Evolutionary conservation across 2,888 invertebrate genomes (phyloP), one percentile per base, ranked within the genome.

Genomic region (Ectemnius cavifrons): DNA sequence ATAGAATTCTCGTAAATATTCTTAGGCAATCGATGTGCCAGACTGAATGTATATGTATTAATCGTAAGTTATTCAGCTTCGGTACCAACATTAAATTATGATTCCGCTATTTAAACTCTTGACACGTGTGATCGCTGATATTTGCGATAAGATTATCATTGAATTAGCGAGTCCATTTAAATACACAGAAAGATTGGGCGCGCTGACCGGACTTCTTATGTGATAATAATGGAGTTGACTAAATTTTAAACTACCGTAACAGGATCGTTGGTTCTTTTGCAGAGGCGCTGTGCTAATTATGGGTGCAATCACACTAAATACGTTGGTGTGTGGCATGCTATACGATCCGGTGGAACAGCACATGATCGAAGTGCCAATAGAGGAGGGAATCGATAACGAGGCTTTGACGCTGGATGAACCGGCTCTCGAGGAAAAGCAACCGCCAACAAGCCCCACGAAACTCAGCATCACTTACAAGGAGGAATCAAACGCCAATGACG

Each of bases 261-360:
- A 11, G 14, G n/a, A n/a, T 56, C 58, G 27, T 23, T 18, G 13
- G 18, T 56, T 11, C 65, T 37, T 77, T 77, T 85, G 87, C 92
- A 95, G 96, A 85, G 96, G 96, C 2, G 94, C 97, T 0, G 95
- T 96, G 0, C 91, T 97, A 11, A 94, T 97, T 45, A 94, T 97
- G 92, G 97, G 97, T 27, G 97, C 94, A 4, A 92, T 96, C 16
- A 95, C 96, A 83, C 91, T 97, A 56, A 96, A 97, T 88, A 96
- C 96, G 0, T 94, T 96, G 92, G 95, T 96, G 6, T 96, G 96
- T 0, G 96, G 96, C 0, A 88, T 96, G 4, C 93, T 97, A 63
- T 97, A 96, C 89, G 95, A 97, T 82, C 97, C 97, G 0, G 96
- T 97, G 0, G 95, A 95, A 77, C 93, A 94, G 77, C 96, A 97